Percentiles rank a stretch among this genome's conserved stretches.
phyloP scores from a whole-genome alignment of 2,113 vertebrate species.

The Paramisgurnus dabryanus region DNA sequence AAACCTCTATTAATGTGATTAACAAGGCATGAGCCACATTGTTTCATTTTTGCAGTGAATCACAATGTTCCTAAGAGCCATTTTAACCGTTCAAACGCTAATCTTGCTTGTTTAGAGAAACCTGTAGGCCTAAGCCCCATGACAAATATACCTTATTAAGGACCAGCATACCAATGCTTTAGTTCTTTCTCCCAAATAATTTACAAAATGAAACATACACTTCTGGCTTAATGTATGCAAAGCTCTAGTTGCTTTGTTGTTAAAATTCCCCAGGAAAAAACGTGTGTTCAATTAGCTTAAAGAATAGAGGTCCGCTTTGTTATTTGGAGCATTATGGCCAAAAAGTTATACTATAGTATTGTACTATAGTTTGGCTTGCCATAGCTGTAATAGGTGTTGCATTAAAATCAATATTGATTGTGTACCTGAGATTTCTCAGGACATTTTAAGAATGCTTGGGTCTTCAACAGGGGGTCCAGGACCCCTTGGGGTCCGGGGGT shows the following conservation, averaged over 20 bases:
- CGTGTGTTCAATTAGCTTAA: neutral
- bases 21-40: slow-evolving; percentile 18
- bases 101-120: neutral
- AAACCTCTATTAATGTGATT: slow-evolving; percentile 11
- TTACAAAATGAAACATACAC: neutral
- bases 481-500: too few relatives aligned
- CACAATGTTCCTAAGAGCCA: neutral
- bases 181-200: neutral
- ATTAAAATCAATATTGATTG: neutral
- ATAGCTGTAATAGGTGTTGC: slow-evolving; percentile 1
- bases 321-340: neutral
- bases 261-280: neutral
- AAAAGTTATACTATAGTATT: too few relatives aligned
- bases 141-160: slow-evolving; percentile 4
- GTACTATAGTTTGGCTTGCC: neutral
- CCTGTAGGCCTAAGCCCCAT: neutral
- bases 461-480: neutral
- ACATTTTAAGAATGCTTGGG: neutral
- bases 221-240: neutral
- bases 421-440: neutral
- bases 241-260: slow-evolving; percentile 2
- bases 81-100: slow-evolving; percentile 8
- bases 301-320: slow-evolving; percentile 10
- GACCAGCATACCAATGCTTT: neutral
- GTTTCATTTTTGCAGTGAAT: neutral